Evolutionary conservation across 2,113 vertebrate genomes (phyloP).

Genomic region (Phocoena sinus): DNA sequence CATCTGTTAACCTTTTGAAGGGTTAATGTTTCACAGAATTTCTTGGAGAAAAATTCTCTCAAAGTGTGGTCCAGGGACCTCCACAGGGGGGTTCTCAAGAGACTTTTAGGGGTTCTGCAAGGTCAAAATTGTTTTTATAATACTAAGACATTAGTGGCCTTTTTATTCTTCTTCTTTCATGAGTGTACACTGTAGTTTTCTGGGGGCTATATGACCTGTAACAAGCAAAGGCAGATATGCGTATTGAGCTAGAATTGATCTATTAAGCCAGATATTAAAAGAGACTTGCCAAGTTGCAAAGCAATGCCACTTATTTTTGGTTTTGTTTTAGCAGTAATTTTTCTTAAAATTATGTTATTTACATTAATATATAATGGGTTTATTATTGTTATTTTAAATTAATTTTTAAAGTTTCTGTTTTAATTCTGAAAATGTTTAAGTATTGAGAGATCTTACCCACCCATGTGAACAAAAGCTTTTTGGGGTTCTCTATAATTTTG

Average conservation of each 20-base stretch:
- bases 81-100: background rate
- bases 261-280: background rate
- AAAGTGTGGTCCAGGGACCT: background rate
- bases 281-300: background rate
- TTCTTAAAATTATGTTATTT: background rate
- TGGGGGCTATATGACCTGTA: background rate
- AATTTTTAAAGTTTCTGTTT: background rate
- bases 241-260: background rate
- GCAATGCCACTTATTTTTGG: background rate
- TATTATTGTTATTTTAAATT: background rate
- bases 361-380: background rate
- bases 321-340: background rate
- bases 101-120: background rate
- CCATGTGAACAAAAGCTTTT: background rate
- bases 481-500: background rate
- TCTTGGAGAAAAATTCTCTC: background rate
- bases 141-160: background rate
- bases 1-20: background rate
- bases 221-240: background rate
- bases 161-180: background rate
- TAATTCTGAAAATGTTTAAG: background rate
- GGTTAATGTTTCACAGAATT: background rate
- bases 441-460: background rate
- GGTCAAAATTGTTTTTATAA: background rate
- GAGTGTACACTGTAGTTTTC: background rate